A percentile compares a stretch with the other conserved stretches of the same genome.
Evolutionary conservation across 53 echinoderm and acorn worm genomes (phyloP).

Genomic region (Zoroaster sp.): DNA sequence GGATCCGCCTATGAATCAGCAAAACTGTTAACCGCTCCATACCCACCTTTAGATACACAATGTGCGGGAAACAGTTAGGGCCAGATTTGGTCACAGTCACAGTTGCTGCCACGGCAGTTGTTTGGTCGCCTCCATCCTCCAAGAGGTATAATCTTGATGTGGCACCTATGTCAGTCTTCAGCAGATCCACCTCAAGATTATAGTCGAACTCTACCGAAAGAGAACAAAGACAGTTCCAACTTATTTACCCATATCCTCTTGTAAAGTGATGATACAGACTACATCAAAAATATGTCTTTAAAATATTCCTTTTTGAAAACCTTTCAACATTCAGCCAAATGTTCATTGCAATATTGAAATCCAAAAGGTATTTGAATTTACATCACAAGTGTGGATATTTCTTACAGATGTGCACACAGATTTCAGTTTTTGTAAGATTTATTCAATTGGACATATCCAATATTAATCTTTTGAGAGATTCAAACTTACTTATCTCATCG

Average conservation of each 20-base stretch:
- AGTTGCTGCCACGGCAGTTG: neutral
- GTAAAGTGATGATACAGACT: no score
- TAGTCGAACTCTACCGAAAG: conserved; percentile 20
- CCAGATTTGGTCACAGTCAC: neutral
- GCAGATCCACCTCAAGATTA: conserved; percentile 15
- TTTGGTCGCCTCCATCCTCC: neutral
- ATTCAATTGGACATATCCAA: no score
- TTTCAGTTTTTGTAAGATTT: no score
- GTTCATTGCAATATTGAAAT: no score
- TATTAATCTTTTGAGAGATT: neutral
- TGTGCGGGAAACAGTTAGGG: neutral
- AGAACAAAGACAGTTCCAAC: neutral
- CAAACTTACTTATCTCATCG: conserved; percentile 8
- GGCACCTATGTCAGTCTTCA: conserved; percentile 14
- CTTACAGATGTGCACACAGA: no score
- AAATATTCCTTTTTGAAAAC: no score
- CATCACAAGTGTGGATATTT: no score
- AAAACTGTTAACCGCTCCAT: no score
- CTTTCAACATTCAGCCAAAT: no score
- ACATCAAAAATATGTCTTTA: no score
- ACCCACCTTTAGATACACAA: conserved; percentile 16
- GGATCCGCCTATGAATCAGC: no score
- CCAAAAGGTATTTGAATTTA: no score
- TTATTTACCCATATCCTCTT: neutral
- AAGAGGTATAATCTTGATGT: neutral